Evolutionary conservation across 2,113 vertebrate genomes (phyloP).

Genomic region (Shinisaurus crocodilurus): DNA sequence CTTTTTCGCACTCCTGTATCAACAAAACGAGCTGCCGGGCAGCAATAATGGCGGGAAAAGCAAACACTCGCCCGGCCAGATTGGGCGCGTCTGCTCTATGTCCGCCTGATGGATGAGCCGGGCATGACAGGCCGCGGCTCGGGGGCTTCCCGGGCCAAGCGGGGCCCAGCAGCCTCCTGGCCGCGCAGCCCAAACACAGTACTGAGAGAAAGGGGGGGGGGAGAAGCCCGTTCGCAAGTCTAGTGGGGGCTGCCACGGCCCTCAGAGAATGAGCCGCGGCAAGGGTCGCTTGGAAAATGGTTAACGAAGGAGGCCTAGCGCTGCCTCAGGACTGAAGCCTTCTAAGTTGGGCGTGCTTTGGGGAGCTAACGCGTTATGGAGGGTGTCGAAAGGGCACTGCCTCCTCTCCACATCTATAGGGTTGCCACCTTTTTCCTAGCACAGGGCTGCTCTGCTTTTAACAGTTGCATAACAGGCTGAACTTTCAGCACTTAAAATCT

Average conservation of each 20-base stretch:
- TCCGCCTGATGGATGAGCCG: constrained; percentile 83
- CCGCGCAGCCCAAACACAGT: neutral
- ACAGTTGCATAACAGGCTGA: no score
- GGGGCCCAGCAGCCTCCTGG: neutral
- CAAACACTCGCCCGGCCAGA: constrained; percentile 85
- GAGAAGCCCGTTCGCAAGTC: neutral
- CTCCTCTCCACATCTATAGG: neutral
- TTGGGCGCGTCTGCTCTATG: constrained; percentile 84
- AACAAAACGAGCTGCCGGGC: constrained; percentile 86
- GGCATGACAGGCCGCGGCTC: constrained; percentile 70
- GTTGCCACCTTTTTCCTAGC: neutral
- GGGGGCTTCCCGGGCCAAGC: neutral
- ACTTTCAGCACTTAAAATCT: neutral
- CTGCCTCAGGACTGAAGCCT: neutral
- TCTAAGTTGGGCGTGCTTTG: neutral
- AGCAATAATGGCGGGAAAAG: constrained; percentile 94
- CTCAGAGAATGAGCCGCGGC: no score
- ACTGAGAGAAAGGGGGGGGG: no score
- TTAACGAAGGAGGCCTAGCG: neutral
- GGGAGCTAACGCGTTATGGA: no score
- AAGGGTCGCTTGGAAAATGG: neutral
- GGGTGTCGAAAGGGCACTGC: neutral
- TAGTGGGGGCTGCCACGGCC: neutral
- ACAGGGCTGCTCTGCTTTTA: neutral
- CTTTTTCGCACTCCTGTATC: constrained; percentile 91